Evolutionary conservation across 2,888 invertebrate species (phyloP), one percentile per base, ranked within the genome.

Genomic region (Boloria selene): DNA sequence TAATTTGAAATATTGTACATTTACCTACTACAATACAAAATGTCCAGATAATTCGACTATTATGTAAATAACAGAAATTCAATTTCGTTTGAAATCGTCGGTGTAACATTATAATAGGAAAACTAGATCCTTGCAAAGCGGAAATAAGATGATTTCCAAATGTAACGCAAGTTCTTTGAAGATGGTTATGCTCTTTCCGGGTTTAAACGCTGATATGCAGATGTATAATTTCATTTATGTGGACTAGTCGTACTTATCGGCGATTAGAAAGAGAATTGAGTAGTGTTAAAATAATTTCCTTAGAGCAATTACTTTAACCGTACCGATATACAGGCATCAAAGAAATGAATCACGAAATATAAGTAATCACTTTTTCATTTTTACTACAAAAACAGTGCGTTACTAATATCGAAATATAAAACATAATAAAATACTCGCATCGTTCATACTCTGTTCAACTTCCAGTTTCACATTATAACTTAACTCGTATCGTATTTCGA

Each of bases 71-170:
- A 38, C 0, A 55, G 55, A 55, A 55, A 55, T 55, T 42, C 55
- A 55, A 55, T 55, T 55, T 44, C 55, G 55, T 55, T 44, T 14
- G 42, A 55, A 44, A 42, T 55, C 18, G 42, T 44, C 55, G 55
- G 42, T 55, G 42, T 42, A 42, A 42, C 42, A 55, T 42, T 55
- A 55, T 55, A 55, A 55, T 55, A 55, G 55, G 55, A 55, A 44
- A 55, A 44, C 55, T 55, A 55, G 55, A 55, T 55, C 18, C 55
- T 42, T 17, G 42, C 14, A 55, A 44, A 55, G 55, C 55, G 55
- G 55, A 55, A 55, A 55, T 55, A 55, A 44, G 14, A 18, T 55
- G 55, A 44, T 55, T 55, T 55, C 55, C 42, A 42, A 55, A 55
- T 18, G 14, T 55, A 31, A 42, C 18, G 55, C 42, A 54, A 54